Evolutionary conservation across 2,113 vertebrate genomes (phyloP), one percentile per base, ranked within the genome.

Genomic region (Thunnus thynnus): DNA sequence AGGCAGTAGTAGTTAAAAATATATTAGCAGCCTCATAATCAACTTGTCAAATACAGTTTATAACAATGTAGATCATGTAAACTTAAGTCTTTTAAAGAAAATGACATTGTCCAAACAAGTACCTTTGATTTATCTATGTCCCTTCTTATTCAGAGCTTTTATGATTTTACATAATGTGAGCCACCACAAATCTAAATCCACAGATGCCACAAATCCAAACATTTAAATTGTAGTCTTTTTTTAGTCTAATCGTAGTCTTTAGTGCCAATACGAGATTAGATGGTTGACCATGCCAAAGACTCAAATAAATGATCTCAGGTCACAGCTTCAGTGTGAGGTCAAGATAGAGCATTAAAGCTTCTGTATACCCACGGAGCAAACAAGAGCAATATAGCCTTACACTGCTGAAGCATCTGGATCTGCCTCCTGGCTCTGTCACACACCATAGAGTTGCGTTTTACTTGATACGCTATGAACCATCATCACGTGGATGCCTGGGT

Each of bases 391-490:
- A 11, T 3, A 32, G 46, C 48, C 13, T 32, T 3, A 48, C 18
- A 60, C 36, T 5, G 44, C 46, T 27, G 61, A 16, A 55, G 58
- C 65, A 22, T 61, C 16, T 9, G 48, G 14, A 46, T n/a, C n/a
- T 13, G 57, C 66, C 32, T 82, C 52, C 50, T 61, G 55, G 54
- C 67, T 79, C 70, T 76, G 66, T 60, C 78, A 83, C 66, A 71
- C 17, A 36, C 54, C 30, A 69, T 47, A 32, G 36, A 70, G 46
- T 10, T 77, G 72, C 84, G 47, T 74, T 87, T 71, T 60, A 47
- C 73, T 66, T 83, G 75, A 77, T 78, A 63, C 57, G 56, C 80
- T 77, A 57, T 84, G 82, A 90, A 20, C 79, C 63, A 16, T 66
- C 63, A 48, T 86, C 80, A 88, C 30, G 48, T 86, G 69, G 58